phyloP scores from a whole-genome alignment of 2,797 vertebrate species.

The Petrocephalus schoutedeni region DNA sequence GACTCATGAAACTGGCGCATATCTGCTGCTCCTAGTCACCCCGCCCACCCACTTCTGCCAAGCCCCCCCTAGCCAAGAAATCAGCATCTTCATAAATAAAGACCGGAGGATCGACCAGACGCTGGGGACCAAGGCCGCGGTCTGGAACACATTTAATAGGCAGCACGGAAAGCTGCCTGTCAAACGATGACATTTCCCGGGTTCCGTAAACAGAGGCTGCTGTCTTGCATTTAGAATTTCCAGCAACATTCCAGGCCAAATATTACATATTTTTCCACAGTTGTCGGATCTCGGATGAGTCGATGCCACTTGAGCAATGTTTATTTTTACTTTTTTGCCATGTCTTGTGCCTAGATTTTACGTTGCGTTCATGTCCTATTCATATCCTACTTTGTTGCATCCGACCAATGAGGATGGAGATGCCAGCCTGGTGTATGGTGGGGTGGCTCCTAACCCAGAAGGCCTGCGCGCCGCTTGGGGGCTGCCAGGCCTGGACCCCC shows the following conservation, averaged over 20 bases:
- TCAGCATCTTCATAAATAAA: neutral
- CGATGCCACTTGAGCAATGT: neutral
- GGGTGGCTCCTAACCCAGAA: neutral
- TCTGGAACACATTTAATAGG: neutral
- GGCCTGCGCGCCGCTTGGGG: neutral
- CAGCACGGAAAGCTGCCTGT: neutral
- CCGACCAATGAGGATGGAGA: neutral
- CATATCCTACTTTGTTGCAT: neutral
- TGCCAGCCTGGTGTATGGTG: neutral
- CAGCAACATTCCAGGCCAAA: neutral
- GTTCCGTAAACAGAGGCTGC: neutral
- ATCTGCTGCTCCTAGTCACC: constrained; percentile 14
- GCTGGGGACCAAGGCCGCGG: neutral
- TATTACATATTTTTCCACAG: neutral
- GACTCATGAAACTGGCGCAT: constrained; percentile 17
- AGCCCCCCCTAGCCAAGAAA: neutral
- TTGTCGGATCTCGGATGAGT: neutral
- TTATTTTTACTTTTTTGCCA: neutral
- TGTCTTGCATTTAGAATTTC: neutral
- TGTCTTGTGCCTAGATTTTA: neutral
- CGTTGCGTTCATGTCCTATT: neutral
- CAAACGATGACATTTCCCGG: neutral
- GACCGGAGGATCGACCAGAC: neutral
- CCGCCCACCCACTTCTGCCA: constrained; percentile 18
- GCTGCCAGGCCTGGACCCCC: neutral